Evolutionary conservation across 2,888 invertebrate species (phyloP), one percentile per base, ranked within the genome.

Genomic region (Alitta virens): DNA sequence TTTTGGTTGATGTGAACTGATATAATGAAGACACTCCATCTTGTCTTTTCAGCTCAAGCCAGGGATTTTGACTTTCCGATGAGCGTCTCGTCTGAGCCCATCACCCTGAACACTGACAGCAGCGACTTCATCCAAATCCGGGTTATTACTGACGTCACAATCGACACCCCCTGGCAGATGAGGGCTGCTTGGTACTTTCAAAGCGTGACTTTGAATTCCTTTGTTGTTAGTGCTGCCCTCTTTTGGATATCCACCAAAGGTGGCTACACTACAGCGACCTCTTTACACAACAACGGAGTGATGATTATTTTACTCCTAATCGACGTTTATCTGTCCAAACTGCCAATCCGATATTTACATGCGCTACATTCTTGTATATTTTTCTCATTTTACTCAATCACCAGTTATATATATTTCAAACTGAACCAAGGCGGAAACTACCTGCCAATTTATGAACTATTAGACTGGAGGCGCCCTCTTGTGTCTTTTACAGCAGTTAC

Each of bases 31-130:
- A n/a, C n/a, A n/a, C n/a, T n/a, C n/a, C n/a, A n/a, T n/a, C n/a
- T n/a, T n/a, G n/a, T n/a, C n/a, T n/a, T n/a, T n/a, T n/a, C n/a
- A n/a, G 40, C 40, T 40, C 9, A 12, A 40, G 40, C 24, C 26
- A 14, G 56, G 21, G 56, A 56, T 23, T 40, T 56, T 24, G 56
- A 56, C 18, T 56, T 56, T 38, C 56, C 56, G 14, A 56, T 56
- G 56, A 56, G 56, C 24, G 56, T 56, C 23, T 42, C 42, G 7
- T 42, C 56, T 16, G 56, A 56, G 24, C 56, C 56, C 12, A 56
- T 56, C 40, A 56, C 56, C 2, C 21, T 56, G 24, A 56, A 40
- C 24, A 16, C 56, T 3, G 56, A 56, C 14, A 43, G 16, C 24
- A 43, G 56, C 2, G 56, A 56, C 14, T 24, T 38, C 9, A 56